Evolutionary conservation across 2,888 invertebrate genomes (phyloP), one percentile per base, ranked within the genome.

Genomic region (Hedychridium roseum): DNA sequence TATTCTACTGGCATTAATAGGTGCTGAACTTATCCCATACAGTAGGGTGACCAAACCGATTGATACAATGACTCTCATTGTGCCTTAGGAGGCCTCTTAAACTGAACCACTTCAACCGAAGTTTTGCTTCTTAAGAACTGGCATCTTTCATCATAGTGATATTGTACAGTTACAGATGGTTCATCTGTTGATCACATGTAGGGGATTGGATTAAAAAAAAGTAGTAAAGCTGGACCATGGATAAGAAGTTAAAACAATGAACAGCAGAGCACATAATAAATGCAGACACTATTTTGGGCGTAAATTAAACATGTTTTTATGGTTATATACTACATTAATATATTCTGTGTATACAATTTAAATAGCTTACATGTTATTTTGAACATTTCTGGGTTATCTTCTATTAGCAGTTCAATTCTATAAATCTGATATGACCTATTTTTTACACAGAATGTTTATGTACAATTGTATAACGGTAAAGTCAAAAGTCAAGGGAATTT

Each of bases 61-160:
- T 43, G 68, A 69, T 64, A 73, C 71, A 73, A 71, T 65, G 66
- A 57, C 64, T 64, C 54, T 73, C 73, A 73, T 73, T 71, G 66
- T 73, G 65, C 57, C 57, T 64, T 37, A 43, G 45, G 52, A 48
- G 55, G 54, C 59, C 70, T 64, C 70, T 70, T 66, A 60, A 68
- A 63, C 57, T 60, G 46, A 54, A 53, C 64, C 70, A 64, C 70
- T 72, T 70, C 60, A 64, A 39, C 54, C 44, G 63, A 67, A 58
- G 51, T 57, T 53, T 54, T 62, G 50, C 49, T 64, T 59, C 58
- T 69, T 69, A 64, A 56, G 58, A 57, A 66, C 53, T 60, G 56
- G 56, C 70, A 67, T 72, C 56, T 71, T 63, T 57, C 45, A 55
- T 50, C 53, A 50, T 51, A 59, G 52, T 50, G 49, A 57, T 60